A percentile compares a stretch with the other conserved stretches of the same genome.
Evolutionary conservation across 1,140 invertebrate genomes (phyloP).

Genomic region (Acromyrmex charruanus): DNA sequence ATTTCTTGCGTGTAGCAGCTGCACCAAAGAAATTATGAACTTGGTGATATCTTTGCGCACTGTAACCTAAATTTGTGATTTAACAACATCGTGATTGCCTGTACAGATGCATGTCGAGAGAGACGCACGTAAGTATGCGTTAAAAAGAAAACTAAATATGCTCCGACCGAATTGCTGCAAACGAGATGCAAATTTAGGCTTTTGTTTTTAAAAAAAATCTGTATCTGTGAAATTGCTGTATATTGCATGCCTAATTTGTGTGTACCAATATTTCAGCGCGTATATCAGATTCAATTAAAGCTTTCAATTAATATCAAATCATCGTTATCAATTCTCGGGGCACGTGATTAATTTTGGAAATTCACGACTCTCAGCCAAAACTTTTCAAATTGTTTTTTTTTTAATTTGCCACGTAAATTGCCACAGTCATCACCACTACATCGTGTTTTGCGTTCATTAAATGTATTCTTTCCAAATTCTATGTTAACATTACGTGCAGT

Average conservation of each 20-base stretch:
- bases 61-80: constrained; percentile 19
- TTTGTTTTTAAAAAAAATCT: constrained; percentile 13
- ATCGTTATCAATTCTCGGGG: constrained; percentile 10
- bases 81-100: constrained; percentile 29
- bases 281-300: constrained; percentile 28
- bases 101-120: background rate
- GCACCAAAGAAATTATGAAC: constrained; percentile 42
- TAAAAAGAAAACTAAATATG: constrained; percentile 17
- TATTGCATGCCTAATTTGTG: background rate
- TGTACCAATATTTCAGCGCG: background rate
- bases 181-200: background rate
- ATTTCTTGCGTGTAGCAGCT: constrained; percentile 48
- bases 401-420: constrained; percentile 29
- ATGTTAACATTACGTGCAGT: constrained; percentile 37
- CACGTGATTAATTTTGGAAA: background rate
- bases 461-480: background rate
- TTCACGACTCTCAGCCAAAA: constrained; percentile 5
- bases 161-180: background rate
- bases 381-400: constrained; percentile 15
- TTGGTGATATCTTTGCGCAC: constrained; percentile 5
- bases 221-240: background rate
- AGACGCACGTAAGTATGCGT: constrained; percentile 8
- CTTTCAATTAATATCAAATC: constrained; percentile 30
- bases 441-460: background rate
- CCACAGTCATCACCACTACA: background rate